A percentile compares a stretch with the other conserved stretches of the same genome.
These are phyloP conservation scores for Ctenopoma multispine DNA, from an alignment of 2,797 vertebrate species.

Conservation along the genomic window DNA sequence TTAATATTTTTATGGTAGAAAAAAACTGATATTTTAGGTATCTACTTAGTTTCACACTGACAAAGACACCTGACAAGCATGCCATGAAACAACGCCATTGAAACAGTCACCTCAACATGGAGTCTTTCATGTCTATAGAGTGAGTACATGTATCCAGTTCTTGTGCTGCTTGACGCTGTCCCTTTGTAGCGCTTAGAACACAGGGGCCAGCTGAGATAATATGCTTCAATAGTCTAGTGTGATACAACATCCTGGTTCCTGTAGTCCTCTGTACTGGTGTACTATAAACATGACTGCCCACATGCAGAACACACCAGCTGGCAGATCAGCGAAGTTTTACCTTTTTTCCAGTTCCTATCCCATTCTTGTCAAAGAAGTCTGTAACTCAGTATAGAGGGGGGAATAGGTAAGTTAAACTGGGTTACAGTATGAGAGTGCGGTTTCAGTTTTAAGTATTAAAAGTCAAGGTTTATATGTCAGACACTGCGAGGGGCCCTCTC, in stretches of 20 bases:
- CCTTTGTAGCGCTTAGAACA: constrained; percentile 58
- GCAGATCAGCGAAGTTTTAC: constrained; percentile 85
- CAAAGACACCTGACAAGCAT: constrained; percentile 59
- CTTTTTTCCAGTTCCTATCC: constrained; percentile 85
- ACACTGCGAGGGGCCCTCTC: constrained; percentile 97
- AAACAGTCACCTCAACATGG: constrained; percentile 41
- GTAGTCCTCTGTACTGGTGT: constrained; percentile 64
- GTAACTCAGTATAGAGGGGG: constrained; percentile 71
- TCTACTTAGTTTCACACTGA: constrained; percentile 53
- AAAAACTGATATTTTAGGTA: constrained; percentile 38
- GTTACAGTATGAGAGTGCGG: constrained; percentile 61
- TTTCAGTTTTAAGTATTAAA: constrained; percentile 43
- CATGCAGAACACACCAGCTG: constrained; percentile 73
- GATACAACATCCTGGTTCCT: constrained; percentile 65
- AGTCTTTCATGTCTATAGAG: constrained; percentile 45
- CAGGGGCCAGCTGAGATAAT: constrained; percentile 75
- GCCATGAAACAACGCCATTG: constrained; percentile 48
- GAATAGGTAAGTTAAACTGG: constrained; percentile 44
- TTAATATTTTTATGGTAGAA: constrained; percentile 33
- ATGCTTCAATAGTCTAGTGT: constrained; percentile 45
- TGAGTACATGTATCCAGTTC: constrained; percentile 45
- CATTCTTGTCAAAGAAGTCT: constrained; percentile 84
- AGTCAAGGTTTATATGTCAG: constrained; percentile 80
- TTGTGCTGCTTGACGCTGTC: constrained; percentile 52
- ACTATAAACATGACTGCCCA: constrained; percentile 92